Percentiles rank a stretch among this genome's conserved stretches.
Evolutionary conservation across 2,797 vertebrate species (phyloP).

Genomic region (Pterois miles): DNA sequence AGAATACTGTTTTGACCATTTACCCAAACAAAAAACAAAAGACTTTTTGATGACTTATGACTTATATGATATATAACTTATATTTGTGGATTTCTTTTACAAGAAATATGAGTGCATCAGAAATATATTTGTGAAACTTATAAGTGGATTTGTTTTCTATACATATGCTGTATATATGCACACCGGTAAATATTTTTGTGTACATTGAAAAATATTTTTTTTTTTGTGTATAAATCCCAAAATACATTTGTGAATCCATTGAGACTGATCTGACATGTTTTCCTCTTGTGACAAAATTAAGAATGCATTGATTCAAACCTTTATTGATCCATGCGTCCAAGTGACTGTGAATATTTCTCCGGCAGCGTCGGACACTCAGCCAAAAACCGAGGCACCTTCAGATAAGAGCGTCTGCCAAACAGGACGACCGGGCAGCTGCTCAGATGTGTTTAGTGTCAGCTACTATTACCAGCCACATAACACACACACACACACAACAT

Average conservation of each 20-base stretch:
- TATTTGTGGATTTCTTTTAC: no score
- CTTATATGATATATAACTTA: no score
- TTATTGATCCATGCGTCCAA: not conserved
- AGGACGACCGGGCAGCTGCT: constrained; percentile 43
- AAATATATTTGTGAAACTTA: no score
- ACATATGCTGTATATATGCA: no score
- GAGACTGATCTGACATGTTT: not conserved
- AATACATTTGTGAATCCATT: not conserved
- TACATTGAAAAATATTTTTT: not conserved
- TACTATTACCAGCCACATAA: constrained; percentile 7
- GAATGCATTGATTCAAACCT: not conserved
- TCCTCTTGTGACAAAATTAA: not conserved
- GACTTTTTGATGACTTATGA: no score
- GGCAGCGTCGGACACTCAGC: not conserved
- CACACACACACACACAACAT: constrained; percentile 6
- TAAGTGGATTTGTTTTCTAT: no score
- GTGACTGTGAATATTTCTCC: not conserved
- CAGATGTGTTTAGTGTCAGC: constrained; percentile 31
- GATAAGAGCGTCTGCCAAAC: constrained; percentile 42
- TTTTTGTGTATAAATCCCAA: not conserved
- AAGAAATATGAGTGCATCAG: no score
- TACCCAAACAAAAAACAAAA: no score
- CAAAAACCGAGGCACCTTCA: constrained; percentile 18
- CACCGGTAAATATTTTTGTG: no score
- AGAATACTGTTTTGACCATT: no score